These are phyloP conservation scores for Noctilio leporinus DNA, from an alignment of 2,113 vertebrate species.

Conservation along the genomic window DNA sequence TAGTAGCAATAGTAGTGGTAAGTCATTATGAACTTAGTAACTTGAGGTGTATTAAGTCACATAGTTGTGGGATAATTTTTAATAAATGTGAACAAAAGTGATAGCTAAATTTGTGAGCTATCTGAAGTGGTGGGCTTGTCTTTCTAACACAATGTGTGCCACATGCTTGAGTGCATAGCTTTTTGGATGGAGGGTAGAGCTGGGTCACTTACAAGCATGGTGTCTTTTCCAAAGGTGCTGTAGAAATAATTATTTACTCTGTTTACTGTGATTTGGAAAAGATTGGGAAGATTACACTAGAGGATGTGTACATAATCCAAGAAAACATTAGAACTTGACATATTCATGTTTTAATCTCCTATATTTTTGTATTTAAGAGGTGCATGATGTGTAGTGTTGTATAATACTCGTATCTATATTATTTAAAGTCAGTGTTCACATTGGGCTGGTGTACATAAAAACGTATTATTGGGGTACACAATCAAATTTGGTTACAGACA, in stretches of 20 bases:
- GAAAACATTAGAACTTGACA: not conserved
- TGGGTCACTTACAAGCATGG: not conserved
- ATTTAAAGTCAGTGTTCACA: not conserved
- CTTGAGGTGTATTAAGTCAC: not conserved
- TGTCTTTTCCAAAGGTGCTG: not conserved
- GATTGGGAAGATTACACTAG: not conserved
- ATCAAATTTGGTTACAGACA: not conserved
- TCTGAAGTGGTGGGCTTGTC: not conserved
- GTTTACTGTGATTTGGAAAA: not conserved
- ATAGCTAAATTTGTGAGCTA: not conserved
- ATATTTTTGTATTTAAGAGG: not conserved
- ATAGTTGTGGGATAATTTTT: not conserved
- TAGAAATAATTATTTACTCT: not conserved
- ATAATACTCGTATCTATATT: not conserved
- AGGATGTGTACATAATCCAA: not conserved
- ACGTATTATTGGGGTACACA: not conserved
- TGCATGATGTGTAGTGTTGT: not conserved
- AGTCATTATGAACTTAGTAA: not conserved
- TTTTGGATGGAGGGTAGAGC: not conserved
- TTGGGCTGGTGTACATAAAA: not conserved
- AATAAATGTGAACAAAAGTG: not conserved
- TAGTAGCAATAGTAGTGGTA: not conserved
- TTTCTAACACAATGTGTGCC: not conserved
- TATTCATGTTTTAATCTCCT: not conserved
- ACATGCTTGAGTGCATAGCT: not conserved